phyloP scores from a whole-genome alignment of 1,140 invertebrate genomes.

The Neodiprion fabricii region DNA sequence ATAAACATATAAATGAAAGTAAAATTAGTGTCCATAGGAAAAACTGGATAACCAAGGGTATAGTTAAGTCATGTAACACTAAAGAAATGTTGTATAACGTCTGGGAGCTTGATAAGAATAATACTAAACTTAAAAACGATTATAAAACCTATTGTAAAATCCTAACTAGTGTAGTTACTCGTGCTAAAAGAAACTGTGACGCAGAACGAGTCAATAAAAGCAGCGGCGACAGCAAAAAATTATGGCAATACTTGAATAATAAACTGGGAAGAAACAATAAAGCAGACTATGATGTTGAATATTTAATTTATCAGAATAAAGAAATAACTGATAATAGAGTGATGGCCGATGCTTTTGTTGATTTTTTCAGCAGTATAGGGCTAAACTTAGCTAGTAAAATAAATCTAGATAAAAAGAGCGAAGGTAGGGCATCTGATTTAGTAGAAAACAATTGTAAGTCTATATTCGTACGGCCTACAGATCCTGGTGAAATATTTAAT shows the following conservation, averaged over 20 bases:
- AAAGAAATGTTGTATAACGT: slow-evolving; percentile 1
- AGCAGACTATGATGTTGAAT: no score
- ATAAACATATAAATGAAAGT: background rate
- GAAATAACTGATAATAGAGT: background rate
- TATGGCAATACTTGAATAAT: background rate
- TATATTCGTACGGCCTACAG: background rate
- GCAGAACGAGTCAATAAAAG: background rate
- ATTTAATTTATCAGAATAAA: background rate
- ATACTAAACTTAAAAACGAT: no score
- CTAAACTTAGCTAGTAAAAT: background rate
- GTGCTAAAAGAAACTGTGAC: background rate
- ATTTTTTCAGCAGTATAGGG: no score
- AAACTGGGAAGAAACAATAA: background rate
- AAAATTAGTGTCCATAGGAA: background rate
- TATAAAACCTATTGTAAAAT: background rate
- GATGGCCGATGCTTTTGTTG: background rate
- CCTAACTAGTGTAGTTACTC: background rate
- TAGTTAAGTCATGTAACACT: background rate
- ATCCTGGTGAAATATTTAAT: background rate
- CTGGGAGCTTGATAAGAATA: background rate
- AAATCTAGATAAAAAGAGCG: background rate
- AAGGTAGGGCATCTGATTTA: no score
- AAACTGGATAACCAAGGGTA: background rate
- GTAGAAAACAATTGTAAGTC: background rate
- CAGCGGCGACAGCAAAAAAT: background rate